Evolutionary conservation across 2,797 vertebrate species (phyloP).

Genomic region (Gobionotothen gibberifrons): DNA sequence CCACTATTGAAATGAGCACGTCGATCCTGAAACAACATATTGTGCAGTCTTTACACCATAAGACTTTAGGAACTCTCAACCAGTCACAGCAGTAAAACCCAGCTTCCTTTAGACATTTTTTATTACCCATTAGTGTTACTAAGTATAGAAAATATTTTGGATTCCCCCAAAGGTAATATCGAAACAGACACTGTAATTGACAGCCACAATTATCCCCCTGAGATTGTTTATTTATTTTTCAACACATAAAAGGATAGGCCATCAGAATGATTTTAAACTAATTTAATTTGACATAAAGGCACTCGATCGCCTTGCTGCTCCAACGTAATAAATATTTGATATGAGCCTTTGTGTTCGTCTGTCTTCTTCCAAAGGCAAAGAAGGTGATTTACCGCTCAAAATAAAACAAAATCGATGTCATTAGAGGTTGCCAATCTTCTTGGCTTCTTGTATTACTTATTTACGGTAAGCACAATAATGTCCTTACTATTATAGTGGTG

Average conservation of each 20-base stretch:
- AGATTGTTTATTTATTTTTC: neutral
- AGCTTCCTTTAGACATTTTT: neutral
- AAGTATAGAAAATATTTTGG: too few relatives aligned
- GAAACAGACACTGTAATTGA: neutral
- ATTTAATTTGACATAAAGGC: too few relatives aligned
- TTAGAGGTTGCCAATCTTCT: constrained; percentile 11
- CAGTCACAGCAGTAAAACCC: too few relatives aligned
- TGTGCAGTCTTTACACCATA: too few relatives aligned
- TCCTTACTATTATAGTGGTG: neutral
- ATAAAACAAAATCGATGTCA: constrained; percentile 7
- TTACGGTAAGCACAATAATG: constrained; percentile 28
- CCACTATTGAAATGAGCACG: too few relatives aligned
- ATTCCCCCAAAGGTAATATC: neutral
- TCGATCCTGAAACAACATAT: too few relatives aligned
- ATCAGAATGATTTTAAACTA: neutral
- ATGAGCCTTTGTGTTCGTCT: neutral
- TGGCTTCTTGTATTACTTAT: constrained; percentile 10
- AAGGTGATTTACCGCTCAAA: neutral
- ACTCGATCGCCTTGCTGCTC: neutral
- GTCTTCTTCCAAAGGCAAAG: constrained; percentile 21
- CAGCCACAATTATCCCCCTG: neutral
- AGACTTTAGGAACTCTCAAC: too few relatives aligned
- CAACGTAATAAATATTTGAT: constrained; percentile 9
- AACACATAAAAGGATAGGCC: neutral
- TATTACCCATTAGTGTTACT: too few relatives aligned